Conservation (phyloP, 2,113 vertebrate genomes). For the Suncus etruscus region DNA sequence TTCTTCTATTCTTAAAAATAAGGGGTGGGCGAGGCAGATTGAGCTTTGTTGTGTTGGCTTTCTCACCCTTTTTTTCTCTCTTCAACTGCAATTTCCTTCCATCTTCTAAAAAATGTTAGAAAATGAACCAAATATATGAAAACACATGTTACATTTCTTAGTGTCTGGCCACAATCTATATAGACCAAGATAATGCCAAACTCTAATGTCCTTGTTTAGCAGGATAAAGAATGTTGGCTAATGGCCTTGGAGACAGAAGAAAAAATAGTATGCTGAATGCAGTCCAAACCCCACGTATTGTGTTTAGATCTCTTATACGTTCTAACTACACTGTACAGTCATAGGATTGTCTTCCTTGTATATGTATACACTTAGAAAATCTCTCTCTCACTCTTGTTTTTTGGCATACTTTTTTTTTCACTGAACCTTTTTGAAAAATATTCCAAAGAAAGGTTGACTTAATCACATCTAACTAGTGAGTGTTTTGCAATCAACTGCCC, state of each 20-base stretch:
- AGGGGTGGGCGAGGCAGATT: not conserved
- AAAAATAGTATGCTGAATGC: not conserved
- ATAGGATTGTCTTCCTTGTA: not conserved
- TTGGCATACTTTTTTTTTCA: not conserved
- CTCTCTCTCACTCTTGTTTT: not conserved
- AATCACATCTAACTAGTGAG: conserved; percentile 1
- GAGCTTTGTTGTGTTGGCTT: not conserved
- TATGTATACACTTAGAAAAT: not conserved
- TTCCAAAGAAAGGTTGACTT: conserved; percentile 1
- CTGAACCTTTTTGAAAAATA: conserved; percentile 21
- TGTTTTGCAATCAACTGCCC: not conserved
- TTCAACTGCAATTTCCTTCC: conserved; percentile 70
- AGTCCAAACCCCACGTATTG: not conserved
- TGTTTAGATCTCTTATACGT: conserved; percentile 24
- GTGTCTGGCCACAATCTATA: conserved; percentile 20
- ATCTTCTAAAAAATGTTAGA: conserved; percentile 36
- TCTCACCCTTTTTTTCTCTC: conserved; percentile 68
- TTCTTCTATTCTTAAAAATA: conserved; percentile 56
- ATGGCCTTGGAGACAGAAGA: conserved; percentile 52
- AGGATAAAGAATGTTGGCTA: conserved; percentile 52
- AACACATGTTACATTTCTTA: conserved; percentile 57
- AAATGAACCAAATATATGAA: conserved; percentile 60
- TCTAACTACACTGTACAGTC: not conserved
- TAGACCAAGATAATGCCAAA: conserved; percentile 23
- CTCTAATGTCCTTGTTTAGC: conserved; percentile 55